Percentiles rank a stretch among this genome's conserved stretches.
Evolutionary conservation across 2,888 invertebrate species (phyloP).

Genomic region (Drosophila nigricruria): DNA sequence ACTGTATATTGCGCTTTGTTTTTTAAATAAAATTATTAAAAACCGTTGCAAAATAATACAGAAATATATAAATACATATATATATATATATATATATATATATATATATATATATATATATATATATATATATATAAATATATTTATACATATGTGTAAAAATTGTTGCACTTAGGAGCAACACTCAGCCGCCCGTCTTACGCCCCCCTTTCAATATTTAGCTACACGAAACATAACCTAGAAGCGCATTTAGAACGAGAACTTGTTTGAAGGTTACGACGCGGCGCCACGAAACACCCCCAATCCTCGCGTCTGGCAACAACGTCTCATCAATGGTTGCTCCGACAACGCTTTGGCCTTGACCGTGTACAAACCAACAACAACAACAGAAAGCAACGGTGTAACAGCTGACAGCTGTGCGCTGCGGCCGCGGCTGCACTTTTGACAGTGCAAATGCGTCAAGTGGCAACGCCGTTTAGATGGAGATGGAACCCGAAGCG

Average conservation of each 20-base stretch:
- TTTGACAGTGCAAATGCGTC: constrained; percentile 47
- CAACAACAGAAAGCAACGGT: constrained; percentile 54
- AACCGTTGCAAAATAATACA: constrained; percentile 1
- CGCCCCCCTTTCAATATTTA: neutral
- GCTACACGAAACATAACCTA: constrained; percentile 61
- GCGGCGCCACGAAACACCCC: constrained; percentile 48
- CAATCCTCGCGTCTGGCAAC: constrained; percentile 20
- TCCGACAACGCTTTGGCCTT: constrained; percentile 52
- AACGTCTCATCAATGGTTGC: constrained; percentile 40
- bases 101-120: constrained; percentile 5
- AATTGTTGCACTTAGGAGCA: constrained; percentile 45
- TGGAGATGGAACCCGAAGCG: constrained; percentile 37
- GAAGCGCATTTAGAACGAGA: constrained; percentile 55
- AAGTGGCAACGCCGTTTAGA: constrained; percentile 51
- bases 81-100: constrained; percentile 1
- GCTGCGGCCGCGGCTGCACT: constrained; percentile 45
- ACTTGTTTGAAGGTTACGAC: constrained; percentile 71
- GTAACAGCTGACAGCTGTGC: constrained; percentile 74
- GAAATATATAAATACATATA: constrained; percentile 1
- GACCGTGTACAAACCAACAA: constrained; percentile 53
- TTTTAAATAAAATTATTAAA: constrained; percentile 1
- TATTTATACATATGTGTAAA: constrained; percentile 3
- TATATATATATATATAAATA: neutral
- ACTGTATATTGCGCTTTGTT: constrained; percentile 11
- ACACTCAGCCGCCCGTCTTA: neutral